These are phyloP conservation scores for Cephus runcator DNA, from an alignment of 2,888 invertebrate genomes.

Conservation along the genomic window DNA sequence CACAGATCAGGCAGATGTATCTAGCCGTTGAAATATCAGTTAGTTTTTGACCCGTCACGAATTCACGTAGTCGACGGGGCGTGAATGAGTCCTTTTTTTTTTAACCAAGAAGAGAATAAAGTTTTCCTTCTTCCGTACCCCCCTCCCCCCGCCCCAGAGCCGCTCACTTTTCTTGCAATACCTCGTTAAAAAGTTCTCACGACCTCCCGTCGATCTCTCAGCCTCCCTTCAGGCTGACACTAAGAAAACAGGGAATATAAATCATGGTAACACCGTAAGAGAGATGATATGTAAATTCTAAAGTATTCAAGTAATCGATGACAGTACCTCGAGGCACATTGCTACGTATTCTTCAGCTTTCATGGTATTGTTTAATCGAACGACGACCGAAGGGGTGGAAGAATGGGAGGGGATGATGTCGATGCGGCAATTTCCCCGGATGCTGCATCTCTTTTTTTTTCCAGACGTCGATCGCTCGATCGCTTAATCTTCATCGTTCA, in stretches of 20 bases:
- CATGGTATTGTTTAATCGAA: neutral
- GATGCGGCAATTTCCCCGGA: neutral
- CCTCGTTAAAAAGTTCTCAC: conserved; percentile 5
- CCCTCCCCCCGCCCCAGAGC: neutral
- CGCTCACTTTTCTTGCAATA: neutral
- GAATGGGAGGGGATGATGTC: neutral
- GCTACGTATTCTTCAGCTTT: neutral
- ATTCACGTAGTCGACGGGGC: neutral
- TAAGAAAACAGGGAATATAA: neutral
- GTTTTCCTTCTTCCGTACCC: neutral
- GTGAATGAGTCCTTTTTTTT: neutral
- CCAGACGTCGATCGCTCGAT: neutral
- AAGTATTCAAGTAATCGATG: neutral
- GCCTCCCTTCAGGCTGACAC: neutral
- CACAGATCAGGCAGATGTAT: neutral
- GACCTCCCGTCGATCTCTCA: neutral
- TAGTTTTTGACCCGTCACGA: neutral
- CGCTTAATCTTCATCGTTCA: neutral
- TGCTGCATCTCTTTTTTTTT: neutral
- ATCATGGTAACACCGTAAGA: neutral
- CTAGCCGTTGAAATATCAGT: neutral
- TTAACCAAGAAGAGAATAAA: neutral
- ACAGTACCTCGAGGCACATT: neutral
- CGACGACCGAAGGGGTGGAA: neutral
- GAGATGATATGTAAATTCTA: neutral